phyloP scores from a whole-genome alignment of 2,113 vertebrate species.

The Plestiodon gilberti region DNA sequence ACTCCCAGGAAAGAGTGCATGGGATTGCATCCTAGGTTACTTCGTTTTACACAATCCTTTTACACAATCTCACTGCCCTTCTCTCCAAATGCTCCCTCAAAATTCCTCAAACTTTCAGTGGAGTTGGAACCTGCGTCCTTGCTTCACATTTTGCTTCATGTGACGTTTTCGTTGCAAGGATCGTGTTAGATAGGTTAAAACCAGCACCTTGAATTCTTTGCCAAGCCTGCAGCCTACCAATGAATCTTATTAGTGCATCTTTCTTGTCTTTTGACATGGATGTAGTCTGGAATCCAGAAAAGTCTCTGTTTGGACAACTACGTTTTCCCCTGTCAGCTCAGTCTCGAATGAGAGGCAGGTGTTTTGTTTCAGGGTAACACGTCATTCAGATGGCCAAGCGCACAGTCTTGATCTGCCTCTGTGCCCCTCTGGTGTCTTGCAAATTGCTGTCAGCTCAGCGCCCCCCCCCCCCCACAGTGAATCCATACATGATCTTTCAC shows the following conservation, averaged over 20 bases:
- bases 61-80: too few relatives aligned
- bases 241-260: conserved; percentile 78
- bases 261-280: conserved; percentile 77
- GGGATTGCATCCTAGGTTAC: too few relatives aligned
- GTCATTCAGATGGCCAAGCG: conserved; percentile 73
- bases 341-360: conserved; percentile 79
- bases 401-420: conserved; percentile 45
- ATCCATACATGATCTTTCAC: conserved; percentile 14
- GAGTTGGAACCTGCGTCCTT: neutral
- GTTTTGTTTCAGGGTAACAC: conserved; percentile 79
- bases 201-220: conserved; percentile 55
- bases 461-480: neutral
- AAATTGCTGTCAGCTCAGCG: conserved; percentile 6
- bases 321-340: conserved; percentile 84
- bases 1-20: too few relatives aligned
- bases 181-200: neutral
- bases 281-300: conserved; percentile 79
- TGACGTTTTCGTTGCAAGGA: neutral
- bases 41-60: too few relatives aligned
- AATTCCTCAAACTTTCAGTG: neutral
- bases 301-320: conserved; percentile 83
- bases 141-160: neutral
- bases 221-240: conserved; percentile 75
- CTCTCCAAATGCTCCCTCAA: neutral
- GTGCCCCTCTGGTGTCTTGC: neutral